Percentiles rank a stretch among this genome's conserved stretches.
phyloP scores from a whole-genome alignment of 2,888 invertebrate species.

The Litoditis marina region DNA sequence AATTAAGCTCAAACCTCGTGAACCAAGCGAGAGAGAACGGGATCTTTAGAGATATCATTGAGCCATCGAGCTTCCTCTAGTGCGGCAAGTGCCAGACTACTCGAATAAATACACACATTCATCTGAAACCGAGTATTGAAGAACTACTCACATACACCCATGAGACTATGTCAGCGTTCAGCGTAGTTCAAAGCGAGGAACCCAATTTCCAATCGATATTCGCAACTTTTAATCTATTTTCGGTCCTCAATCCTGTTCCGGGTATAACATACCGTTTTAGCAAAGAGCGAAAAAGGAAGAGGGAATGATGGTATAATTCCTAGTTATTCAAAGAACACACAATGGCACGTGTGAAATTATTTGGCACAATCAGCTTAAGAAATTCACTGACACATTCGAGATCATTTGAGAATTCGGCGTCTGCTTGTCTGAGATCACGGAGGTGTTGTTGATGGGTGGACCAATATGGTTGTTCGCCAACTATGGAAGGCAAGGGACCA shows the following conservation, averaged over 20 bases:
- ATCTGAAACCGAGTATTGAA: constrained; percentile 1
- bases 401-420: constrained; percentile 6
- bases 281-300: no score
- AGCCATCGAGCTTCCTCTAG: constrained; percentile 33
- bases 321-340: no score
- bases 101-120: constrained; percentile 15
- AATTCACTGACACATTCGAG: constrained; percentile 15
- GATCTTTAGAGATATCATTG: constrained; percentile 30
- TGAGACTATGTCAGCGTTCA: no score
- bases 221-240: no score
- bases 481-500: background rate
- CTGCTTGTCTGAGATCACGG: constrained; percentile 1
- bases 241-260: no score
- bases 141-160: no score
- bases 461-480: constrained; percentile 7
- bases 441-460: constrained; percentile 6
- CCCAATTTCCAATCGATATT: no score
- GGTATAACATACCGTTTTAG: no score
- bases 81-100: constrained; percentile 6
- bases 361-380: no score
- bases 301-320: no score
- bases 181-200: no score
- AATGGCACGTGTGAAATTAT: no score
- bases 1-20: constrained; percentile 12
- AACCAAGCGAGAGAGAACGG: constrained; percentile 19